Base-by-base conservation (phyloP, 2,797 vertebrate species). In the Chrysocyon brachyurus region DNA sequence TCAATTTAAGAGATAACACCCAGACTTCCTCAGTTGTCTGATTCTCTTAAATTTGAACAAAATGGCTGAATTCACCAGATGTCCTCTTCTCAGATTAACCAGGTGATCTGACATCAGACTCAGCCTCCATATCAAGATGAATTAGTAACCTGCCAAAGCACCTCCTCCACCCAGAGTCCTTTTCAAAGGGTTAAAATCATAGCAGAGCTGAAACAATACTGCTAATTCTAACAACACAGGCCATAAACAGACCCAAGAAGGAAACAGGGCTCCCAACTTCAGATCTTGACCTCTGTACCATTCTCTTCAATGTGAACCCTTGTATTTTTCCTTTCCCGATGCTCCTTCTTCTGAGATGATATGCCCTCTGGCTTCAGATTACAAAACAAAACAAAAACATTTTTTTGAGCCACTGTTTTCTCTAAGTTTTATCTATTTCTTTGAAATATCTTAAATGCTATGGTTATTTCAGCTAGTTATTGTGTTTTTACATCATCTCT, bases 401-500 rank as follows among this genome's bases (percentile, higher is more conserved):
- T 75, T 91, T 98, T 88, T 94, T 68, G 56, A 81, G 12, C 10
- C 5, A 84, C 49, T 96, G 12, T 92, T 54, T 94, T 90, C 93
- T 83, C 93, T 94, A 95, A 96, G 36, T 90, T 96, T 36, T 17
- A 96, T 97, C 84, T 81, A 98, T 33, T 28, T 96, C 83, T 96
- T 95, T 96, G 31, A 97, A 96, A 93, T 89, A 73, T 94, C 83
- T 94, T 64, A 98, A 95, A 75, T 40, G 40, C 97, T 98, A 97
- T 84, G 95, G 82, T 97, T 97, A 87, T 97, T 98, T 97, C 86
- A 93, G 63, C 90, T 86, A 83, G 84, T 97, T 98, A 98, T 94
- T 81, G 24, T 98, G 92, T 98, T 98, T 98, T 98, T 98, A 97
- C 97, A 97, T 98, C 98, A 98, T 98, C 96, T 95, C 94, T 70